phyloP scores from a whole-genome alignment of 1,140 invertebrate species.

The Trinorchestia longiramus region DNA sequence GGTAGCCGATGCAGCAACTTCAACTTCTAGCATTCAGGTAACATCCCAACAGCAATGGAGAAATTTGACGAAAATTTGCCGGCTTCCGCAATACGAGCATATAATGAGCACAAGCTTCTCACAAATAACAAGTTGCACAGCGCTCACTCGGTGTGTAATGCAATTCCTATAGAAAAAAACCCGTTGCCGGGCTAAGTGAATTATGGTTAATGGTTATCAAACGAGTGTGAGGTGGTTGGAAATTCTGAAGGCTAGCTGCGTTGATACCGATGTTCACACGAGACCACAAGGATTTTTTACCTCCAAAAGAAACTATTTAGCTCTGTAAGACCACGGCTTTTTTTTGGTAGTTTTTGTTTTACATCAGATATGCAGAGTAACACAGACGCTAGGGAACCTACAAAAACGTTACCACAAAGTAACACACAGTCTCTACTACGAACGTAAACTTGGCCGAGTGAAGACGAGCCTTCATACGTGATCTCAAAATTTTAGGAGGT shows the following conservation, averaged over 20 bases:
- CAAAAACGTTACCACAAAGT: no score
- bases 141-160: background rate
- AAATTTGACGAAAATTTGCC: background rate
- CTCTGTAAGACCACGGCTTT: background rate
- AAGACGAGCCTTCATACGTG: no score
- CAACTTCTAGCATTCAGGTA: background rate
- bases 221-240: background rate
- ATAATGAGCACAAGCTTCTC: background rate
- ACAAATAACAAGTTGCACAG: background rate
- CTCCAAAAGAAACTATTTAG: background rate
- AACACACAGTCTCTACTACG: no score
- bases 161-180: background rate
- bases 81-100: background rate
- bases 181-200: background rate
- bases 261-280: background rate
- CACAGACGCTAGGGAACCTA: background rate
- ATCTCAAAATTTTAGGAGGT: no score
- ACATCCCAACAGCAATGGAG: background rate
- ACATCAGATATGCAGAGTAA: background rate
- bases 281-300: background rate
- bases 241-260: background rate
- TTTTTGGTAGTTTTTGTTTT: background rate
- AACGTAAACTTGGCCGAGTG: no score
- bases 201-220: background rate
- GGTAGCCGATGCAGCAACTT: no score